Conservation (phyloP, 2,797 vertebrate species). For the Oreonectes daqikongensis region DNA sequence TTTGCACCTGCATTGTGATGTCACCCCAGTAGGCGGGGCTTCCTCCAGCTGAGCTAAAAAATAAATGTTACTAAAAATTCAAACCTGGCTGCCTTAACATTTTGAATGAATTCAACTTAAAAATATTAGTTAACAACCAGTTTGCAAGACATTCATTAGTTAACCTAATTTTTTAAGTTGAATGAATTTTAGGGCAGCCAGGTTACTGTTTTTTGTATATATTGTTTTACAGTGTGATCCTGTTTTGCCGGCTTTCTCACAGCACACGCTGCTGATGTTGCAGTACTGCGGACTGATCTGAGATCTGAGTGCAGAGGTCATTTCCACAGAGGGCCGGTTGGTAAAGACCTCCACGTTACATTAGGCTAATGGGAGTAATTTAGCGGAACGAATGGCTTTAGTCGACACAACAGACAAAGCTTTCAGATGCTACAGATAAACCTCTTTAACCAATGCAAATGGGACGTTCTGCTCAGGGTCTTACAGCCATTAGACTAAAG, state of each 20-base stretch:
- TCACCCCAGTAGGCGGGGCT: background rate
- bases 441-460: slow-evolving; percentile 44
- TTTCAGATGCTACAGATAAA: slow-evolving; percentile 53
- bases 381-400: slow-evolving; percentile 52
- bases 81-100: too few relatives aligned
- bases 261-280: too few relatives aligned
- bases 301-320: slow-evolving; percentile 22
- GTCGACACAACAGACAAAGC: slow-evolving; percentile 51
- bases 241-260: background rate
- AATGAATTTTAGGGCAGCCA: too few relatives aligned
- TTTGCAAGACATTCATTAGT: too few relatives aligned
- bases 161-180: too few relatives aligned
- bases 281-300: slow-evolving; percentile 20
- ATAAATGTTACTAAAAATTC: too few relatives aligned
- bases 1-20: background rate
- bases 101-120: too few relatives aligned
- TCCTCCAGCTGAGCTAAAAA: background rate
- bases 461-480: slow-evolving; percentile 44
- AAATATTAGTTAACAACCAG: too few relatives aligned
- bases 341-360: slow-evolving; percentile 47
- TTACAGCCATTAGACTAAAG: slow-evolving; percentile 40
- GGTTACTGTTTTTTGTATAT: too few relatives aligned
- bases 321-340: slow-evolving; percentile 25
- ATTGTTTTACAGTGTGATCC: too few relatives aligned
- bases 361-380: slow-evolving; percentile 59